Conservation (phyloP, 2,888 invertebrate genomes). For the Agrotis puta region DNA sequence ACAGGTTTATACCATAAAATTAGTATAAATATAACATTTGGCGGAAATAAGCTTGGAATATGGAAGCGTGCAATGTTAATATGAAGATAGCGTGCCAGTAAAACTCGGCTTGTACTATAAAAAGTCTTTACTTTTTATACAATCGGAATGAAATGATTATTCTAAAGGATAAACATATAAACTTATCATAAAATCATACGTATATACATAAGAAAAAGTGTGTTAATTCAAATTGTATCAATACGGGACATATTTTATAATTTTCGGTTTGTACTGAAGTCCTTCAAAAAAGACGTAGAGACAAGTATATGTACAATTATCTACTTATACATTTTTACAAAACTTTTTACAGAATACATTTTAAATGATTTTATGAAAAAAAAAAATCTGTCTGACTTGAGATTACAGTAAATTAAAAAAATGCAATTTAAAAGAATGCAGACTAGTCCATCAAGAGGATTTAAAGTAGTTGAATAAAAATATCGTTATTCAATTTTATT, state of each 20-base stretch:
- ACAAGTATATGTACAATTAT: too few species aligned
- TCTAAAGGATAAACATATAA: not conserved
- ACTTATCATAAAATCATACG: too few species aligned
- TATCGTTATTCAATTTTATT: conserved; percentile 40
- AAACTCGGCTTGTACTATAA: not conserved
- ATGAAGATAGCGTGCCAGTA: conserved; percentile 22
- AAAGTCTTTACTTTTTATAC: not conserved
- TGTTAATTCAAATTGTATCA: not conserved
- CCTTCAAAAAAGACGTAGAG: too few species aligned
- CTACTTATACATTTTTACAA: too few species aligned
- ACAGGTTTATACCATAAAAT: conserved; percentile 18
- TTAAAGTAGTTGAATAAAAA: conserved; percentile 28
- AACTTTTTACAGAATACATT: too few species aligned
- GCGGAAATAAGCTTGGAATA: not conserved
- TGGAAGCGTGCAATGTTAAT: conserved; percentile 26
- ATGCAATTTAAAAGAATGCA: not conserved
- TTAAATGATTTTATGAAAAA: too few species aligned
- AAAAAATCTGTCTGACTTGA: not conserved
- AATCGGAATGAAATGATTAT: not conserved
- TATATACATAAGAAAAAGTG: not conserved
- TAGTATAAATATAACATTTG: conserved; percentile 2
- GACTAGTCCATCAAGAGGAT: not conserved
- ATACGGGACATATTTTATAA: too few species aligned
- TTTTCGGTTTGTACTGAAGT: too few species aligned
- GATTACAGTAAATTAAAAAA: not conserved